Conservation (phyloP, 2,888 invertebrate genomes). For the Epirrita christyi region DNA sequence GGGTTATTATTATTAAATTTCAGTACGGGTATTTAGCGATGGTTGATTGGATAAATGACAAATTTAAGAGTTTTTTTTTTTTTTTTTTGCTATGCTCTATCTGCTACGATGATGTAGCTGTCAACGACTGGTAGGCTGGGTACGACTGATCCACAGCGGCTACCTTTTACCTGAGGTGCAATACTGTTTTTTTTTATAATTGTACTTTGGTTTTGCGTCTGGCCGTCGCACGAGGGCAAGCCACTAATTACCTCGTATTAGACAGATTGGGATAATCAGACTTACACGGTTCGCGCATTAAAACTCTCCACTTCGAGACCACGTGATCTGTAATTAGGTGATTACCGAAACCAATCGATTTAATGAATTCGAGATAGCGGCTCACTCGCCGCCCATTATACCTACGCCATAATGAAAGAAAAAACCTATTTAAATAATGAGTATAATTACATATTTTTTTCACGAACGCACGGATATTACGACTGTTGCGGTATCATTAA, state of each 20-base stretch:
- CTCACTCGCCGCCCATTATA: slow-evolving; percentile 76
- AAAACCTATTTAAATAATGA: slow-evolving; percentile 84
- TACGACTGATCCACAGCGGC: too few species aligned
- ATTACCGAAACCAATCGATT: slow-evolving; percentile 84
- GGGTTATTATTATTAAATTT: too few species aligned
- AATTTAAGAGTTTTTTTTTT: too few species aligned
- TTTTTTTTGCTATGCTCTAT: too few species aligned
- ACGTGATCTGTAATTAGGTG: slow-evolving; percentile 81
- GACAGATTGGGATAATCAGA: slow-evolving; percentile 76
- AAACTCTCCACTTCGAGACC: slow-evolving; percentile 74
- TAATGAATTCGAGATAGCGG: slow-evolving; percentile 82
- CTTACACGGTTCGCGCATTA: slow-evolving; percentile 82
- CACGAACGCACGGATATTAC: slow-evolving; percentile 81
- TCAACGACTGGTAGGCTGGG: too few species aligned
- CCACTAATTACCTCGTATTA: slow-evolving; percentile 72
- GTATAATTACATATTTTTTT: slow-evolving; percentile 83
- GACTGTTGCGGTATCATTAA: slow-evolving; percentile 83
- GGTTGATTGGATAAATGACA: too few species aligned
- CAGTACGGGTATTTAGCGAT: too few species aligned
- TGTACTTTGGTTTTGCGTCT: slow-evolving; percentile 4
- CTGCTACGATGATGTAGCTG: not conserved
- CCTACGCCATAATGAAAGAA: slow-evolving; percentile 75
- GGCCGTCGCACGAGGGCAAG: slow-evolving; percentile 40
- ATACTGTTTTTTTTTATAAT: not conserved
- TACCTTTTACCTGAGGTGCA: not conserved